Base-by-base conservation (phyloP, 2,113 vertebrate species). In the Limanda limanda region DNA sequence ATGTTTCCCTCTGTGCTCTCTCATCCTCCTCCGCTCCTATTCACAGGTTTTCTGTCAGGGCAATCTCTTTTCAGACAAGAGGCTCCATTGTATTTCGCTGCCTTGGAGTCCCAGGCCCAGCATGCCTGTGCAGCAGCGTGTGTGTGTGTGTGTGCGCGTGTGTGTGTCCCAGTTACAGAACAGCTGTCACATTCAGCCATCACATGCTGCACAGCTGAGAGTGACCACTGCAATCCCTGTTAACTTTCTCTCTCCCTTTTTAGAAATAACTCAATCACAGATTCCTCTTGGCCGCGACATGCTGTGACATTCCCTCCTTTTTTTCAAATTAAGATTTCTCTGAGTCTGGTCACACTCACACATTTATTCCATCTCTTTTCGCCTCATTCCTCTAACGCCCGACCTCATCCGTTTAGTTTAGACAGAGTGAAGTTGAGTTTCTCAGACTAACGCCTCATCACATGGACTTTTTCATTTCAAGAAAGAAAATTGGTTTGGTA, bases 111-210 rank as follows among this genome's bases (percentile, higher is more conserved):
- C 86, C 78, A 84, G 83, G 74, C 85, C 78, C 79, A 73, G 91
- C 61, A 55, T 86, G 91, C 82, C 76, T 87, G 68, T 68, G 83
- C 67, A 73, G 69, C 24, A 57, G 17, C 71, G 72, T 89, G 81
- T 56, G 61, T 69, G 67, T 78, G 69, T 62, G 59, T 71, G 83
- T 87, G 83, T 84, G 83, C 79, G 76, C 69, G 73, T 68, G 67
- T 84, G 84, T 66, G 74, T 76, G 81, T 88, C 78, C 83, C 77
- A 82, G 76, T 91, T 82, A 71, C 81, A 92, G 87, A 94, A 94
- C 93, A 94, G 93, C 92, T 94, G 91, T 92, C 86, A 91, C 87
- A 93, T 91, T 93, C 87, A 92, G 82, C 79, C 76, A 84, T 93
- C 93, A 94, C 93, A 94, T 92, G 92, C 88, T 81, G 70, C 81